These are phyloP conservation scores for Antrozous pallidus DNA, from an alignment of 2,797 vertebrate genomes.

Conservation along the genomic window DNA sequence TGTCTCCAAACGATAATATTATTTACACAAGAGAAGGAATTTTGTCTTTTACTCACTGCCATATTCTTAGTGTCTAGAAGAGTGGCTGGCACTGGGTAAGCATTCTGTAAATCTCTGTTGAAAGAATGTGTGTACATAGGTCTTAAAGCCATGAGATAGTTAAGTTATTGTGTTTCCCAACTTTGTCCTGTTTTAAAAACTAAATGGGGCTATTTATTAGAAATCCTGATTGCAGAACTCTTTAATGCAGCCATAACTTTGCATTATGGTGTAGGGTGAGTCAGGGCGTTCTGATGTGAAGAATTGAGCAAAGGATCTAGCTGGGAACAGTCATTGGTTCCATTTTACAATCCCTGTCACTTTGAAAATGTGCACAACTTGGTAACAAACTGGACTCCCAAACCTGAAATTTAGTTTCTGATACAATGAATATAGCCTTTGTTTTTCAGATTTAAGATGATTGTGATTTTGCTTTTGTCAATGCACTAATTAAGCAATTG, in stretches of 20 bases:
- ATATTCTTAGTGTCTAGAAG: not conserved
- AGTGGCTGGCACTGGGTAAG: not conserved
- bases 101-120: not conserved
- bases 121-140: not conserved
- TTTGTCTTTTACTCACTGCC: not conserved
- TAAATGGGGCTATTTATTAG: not conserved
- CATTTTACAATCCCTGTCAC: not conserved
- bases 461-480: not conserved
- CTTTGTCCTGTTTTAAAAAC: not conserved
- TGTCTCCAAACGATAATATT: not conserved
- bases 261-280: not conserved
- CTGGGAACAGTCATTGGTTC: not conserved
- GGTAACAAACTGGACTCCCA: not conserved
- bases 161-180: not conserved
- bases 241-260: not conserved
- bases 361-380: not conserved
- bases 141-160: not conserved
- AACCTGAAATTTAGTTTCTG: not conserved
- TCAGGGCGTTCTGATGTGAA: not conserved
- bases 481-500: not conserved
- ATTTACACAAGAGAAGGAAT: not conserved
- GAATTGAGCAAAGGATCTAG: not conserved
- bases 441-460: not conserved
- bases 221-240: not conserved
- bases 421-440: not conserved